Conservation (phyloP, 2,113 vertebrate genomes). For the Scalopus aquaticus region DNA sequence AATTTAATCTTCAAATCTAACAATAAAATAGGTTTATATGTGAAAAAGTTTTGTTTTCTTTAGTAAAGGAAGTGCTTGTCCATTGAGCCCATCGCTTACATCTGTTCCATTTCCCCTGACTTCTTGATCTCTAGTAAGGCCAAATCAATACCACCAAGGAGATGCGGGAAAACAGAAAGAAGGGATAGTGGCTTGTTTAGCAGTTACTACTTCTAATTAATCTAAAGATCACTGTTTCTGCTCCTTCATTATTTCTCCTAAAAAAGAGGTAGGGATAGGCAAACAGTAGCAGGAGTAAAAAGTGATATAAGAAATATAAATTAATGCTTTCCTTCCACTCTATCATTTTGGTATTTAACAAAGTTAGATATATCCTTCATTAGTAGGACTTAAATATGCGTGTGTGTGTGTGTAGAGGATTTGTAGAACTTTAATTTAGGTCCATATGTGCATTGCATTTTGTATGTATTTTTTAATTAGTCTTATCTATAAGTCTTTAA, state of each 20-base stretch:
- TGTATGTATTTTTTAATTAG: not conserved
- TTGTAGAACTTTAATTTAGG: constrained; percentile 16
- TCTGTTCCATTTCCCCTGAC: not conserved
- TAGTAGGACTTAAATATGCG: not conserved
- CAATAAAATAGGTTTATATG: not conserved
- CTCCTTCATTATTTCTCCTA: not conserved
- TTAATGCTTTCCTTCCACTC: not conserved
- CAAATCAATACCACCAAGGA: not conserved
- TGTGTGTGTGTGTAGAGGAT: not conserved
- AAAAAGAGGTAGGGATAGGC: not conserved
- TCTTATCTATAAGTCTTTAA: not conserved
- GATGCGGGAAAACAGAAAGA: not conserved
- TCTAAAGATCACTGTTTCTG: not conserved
- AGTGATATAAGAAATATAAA: not conserved
- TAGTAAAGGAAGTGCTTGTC: not conserved
- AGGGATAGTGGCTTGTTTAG: not conserved
- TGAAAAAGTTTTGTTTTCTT: not conserved
- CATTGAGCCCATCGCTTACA: not conserved
- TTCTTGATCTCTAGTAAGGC: not conserved
- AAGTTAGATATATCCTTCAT: not conserved
- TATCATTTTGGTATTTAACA: not conserved
- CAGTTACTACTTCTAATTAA: not conserved
- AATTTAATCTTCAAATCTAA: not conserved
- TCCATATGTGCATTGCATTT: not conserved
- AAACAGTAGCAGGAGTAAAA: not conserved